Evolutionary conservation across 2,888 invertebrate species (phyloP).

Genomic region (Nebria brevicollis): DNA sequence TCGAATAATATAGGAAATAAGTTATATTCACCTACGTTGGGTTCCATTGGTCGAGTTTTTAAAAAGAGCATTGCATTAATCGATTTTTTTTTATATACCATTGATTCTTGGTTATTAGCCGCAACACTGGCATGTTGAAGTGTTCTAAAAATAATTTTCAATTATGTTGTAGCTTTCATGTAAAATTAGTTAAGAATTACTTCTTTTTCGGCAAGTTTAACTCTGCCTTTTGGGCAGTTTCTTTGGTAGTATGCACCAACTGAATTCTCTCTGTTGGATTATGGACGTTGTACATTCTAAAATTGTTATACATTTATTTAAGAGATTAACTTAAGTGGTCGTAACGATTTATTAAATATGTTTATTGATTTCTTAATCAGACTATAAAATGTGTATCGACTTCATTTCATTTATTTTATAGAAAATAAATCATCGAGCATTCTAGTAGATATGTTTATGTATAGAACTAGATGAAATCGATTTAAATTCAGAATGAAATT

Average conservation of each 20-base stretch:
- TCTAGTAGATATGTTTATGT: no score
- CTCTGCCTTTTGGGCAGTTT: slow-evolving; percentile 50
- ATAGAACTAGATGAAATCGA: no score
- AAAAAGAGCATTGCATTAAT: slow-evolving; percentile 69
- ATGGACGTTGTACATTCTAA: slow-evolving; percentile 63
- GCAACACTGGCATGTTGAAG: not conserved
- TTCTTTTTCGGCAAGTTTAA: not conserved
- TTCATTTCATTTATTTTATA: slow-evolving; percentile 12
- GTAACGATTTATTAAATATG: no score
- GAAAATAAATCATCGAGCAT: not conserved
- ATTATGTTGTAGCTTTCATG: not conserved
- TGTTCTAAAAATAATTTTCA: not conserved
- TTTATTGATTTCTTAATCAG: not conserved
- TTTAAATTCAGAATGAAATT: slow-evolving; percentile 42
- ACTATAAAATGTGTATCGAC: no score
- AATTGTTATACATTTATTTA: slow-evolving; percentile 16
- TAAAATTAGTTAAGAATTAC: not conserved
- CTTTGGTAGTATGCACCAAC: slow-evolving; percentile 64
- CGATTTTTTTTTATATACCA: not conserved
- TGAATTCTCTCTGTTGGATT: slow-evolving; percentile 69
- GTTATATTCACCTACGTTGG: slow-evolving; percentile 48
- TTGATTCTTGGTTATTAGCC: not conserved
- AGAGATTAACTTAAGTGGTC: not conserved
- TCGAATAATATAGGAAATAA: no score
- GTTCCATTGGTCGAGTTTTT: slow-evolving; percentile 67